Percentiles rank a stretch among this genome's conserved stretches.
These are phyloP conservation scores for Streptopelia turtur DNA, from an alignment of 2,797 vertebrate genomes.

Conservation along the genomic window DNA sequence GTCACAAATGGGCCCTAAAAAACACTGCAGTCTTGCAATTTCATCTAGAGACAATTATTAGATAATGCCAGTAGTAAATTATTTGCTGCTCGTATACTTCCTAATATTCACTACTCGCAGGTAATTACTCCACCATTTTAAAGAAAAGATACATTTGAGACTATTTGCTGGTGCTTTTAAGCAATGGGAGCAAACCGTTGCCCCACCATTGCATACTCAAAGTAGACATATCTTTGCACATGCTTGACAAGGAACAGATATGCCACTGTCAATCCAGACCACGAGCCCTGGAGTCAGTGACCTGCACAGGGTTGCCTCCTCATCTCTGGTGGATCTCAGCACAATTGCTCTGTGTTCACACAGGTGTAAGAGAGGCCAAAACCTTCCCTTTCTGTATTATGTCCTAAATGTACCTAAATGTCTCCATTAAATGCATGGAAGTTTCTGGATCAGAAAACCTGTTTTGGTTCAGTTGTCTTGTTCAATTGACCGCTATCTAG, in stretches of 20 bases:
- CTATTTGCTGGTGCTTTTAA: conserved; percentile 22
- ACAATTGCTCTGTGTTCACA: not conserved
- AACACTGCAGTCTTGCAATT: conserved; percentile 75
- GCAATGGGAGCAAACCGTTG: not conserved
- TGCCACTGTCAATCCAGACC: not conserved
- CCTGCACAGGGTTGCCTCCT: not conserved
- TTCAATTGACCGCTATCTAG: not conserved
- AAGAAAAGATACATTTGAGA: conserved; percentile 37
- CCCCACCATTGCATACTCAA: not conserved
- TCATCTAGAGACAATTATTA: conserved; percentile 78
- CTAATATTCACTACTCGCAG: conserved; percentile 50
- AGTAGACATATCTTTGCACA: not conserved
- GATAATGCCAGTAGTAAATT: conserved; percentile 75
- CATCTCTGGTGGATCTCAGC: not conserved
- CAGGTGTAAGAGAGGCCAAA: not conserved
- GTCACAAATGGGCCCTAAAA: conserved; percentile 80
- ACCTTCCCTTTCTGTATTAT: not conserved
- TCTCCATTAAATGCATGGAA: not conserved
- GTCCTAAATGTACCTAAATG: not conserved
- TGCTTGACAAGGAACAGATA: not conserved
- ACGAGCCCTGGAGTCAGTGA: not conserved
- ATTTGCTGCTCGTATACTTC: conserved; percentile 66
- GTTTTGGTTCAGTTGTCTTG: not conserved
- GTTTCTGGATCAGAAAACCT: not conserved
- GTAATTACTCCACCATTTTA: conserved; percentile 53